Evolutionary conservation across 1,140 invertebrate species (phyloP).

Genomic region (Metopolophium dirhodum): DNA sequence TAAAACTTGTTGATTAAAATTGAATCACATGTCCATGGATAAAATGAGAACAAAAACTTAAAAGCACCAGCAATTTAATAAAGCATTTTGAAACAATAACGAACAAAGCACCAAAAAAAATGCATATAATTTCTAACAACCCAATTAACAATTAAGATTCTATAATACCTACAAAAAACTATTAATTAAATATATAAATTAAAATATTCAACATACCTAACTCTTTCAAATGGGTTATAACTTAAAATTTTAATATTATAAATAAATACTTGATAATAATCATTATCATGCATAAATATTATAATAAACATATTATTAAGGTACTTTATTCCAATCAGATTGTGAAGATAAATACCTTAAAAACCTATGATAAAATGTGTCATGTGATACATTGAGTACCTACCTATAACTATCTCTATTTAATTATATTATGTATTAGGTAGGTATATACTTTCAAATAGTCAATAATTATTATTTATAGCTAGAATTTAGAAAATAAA

Average conservation of each 20-base stretch:
- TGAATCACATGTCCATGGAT: not conserved
- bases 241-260: not conserved
- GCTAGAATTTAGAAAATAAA: not conserved
- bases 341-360: not conserved
- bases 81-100: not conserved
- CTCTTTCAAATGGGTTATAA: not conserved
- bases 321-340: not conserved
- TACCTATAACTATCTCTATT: not conserved
- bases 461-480: not conserved
- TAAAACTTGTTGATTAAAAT: not conserved
- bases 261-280: not conserved
- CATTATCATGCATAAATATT: not conserved
- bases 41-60: not conserved
- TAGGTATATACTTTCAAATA: not conserved
- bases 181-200: not conserved
- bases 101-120: not conserved
- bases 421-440: not conserved
- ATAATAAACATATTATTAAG: not conserved
- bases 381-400: not conserved
- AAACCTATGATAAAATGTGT: not conserved
- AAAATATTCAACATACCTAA: not conserved
- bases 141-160: not conserved
- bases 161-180: not conserved
- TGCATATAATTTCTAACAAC: not conserved
- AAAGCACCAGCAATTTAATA: not conserved